Evolutionary conservation across 2,888 invertebrate genomes (phyloP).

Genomic region (Crematogaster levior): DNA sequence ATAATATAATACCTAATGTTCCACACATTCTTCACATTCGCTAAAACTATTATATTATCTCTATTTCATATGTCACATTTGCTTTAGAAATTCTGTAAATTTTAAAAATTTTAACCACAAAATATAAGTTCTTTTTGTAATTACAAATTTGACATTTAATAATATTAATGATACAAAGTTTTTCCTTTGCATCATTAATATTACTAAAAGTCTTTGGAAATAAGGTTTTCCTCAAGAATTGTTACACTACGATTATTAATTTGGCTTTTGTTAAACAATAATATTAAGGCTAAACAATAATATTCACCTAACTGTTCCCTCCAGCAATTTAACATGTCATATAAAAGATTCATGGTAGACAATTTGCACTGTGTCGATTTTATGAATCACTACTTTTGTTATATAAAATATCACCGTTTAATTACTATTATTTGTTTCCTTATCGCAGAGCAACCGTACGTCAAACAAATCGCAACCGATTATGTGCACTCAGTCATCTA

Average conservation of each 20-base stretch:
- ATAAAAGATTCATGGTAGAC: no score
- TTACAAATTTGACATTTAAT: not conserved
- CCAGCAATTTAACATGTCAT: not conserved
- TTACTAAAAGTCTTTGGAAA: no score
- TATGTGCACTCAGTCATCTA: constrained; percentile 62
- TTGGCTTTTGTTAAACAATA: no score
- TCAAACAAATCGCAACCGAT: not conserved
- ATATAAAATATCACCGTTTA: not conserved
- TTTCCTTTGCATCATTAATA: no score
- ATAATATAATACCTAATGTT: not conserved
- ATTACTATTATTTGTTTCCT: not conserved
- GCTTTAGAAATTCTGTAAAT: not conserved
- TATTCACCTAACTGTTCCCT: not conserved
- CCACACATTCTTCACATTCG: not conserved
- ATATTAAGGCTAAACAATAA: no score
- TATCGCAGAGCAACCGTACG: not conserved
- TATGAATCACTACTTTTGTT: not conserved
- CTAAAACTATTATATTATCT: not conserved
- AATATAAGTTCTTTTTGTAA: not conserved
- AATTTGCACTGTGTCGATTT: no score
- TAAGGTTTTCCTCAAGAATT: no score
- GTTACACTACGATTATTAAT: no score
- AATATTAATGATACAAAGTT: not conserved
- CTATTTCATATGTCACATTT: not conserved
- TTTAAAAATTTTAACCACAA: not conserved